Percentiles rank a stretch among this genome's conserved stretches.
Evolutionary conservation across 2,797 vertebrate genomes (phyloP).

Genomic region (Podarcis lilfordi): DNA sequence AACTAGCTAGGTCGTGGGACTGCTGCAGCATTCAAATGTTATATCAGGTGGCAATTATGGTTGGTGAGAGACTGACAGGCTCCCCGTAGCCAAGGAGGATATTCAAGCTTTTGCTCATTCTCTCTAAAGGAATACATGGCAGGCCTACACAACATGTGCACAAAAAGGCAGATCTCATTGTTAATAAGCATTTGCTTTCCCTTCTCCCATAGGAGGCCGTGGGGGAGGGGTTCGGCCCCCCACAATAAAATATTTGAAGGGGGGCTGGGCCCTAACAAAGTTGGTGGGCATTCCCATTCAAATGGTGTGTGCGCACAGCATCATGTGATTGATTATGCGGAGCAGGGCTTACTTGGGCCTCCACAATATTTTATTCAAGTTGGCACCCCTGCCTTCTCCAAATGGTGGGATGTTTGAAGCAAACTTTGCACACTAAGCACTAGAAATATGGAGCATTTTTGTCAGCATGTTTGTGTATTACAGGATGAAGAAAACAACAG

Average conservation of each 20-base stretch:
- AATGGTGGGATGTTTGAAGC: background rate
- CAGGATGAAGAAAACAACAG: too few relatives aligned
- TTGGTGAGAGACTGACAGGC: background rate
- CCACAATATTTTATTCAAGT: too few relatives aligned
- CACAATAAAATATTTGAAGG: too few relatives aligned
- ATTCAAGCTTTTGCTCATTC: background rate
- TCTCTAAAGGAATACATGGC: background rate
- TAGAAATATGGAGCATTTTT: background rate
- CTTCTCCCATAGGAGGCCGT: background rate
- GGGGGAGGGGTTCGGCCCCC: too few relatives aligned
- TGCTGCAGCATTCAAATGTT: slow-evolving; percentile 21
- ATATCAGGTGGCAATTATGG: slow-evolving; percentile 20
- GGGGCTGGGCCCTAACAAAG: too few relatives aligned
- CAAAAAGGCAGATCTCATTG: background rate
- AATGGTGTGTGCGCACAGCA: too few relatives aligned
- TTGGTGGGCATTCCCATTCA: too few relatives aligned
- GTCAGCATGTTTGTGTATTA: background rate
- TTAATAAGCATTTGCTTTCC: background rate
- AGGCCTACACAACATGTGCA: background rate
- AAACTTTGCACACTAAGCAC: background rate
- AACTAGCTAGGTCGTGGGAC: background rate
- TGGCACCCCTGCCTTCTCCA: background rate
- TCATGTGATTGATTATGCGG: too few relatives aligned
- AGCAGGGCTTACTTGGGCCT: too few relatives aligned
- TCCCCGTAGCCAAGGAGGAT: background rate